Evolutionary conservation across 2,113 vertebrate species (phyloP), one percentile per base, ranked within the genome.

Genomic region (Miniopterus natalensis): DNA sequence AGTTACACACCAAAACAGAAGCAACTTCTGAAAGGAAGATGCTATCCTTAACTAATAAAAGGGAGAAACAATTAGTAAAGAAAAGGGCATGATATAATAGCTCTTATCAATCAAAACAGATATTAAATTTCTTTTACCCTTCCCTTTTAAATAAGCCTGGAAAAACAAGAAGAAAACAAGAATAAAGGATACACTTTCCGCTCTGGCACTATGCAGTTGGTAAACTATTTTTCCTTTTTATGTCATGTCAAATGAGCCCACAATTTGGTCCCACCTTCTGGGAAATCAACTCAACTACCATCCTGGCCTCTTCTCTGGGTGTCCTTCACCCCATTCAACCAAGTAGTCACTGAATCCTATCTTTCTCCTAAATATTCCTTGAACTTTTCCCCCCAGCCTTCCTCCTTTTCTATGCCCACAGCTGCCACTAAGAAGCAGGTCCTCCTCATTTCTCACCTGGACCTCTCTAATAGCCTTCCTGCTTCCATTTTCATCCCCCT

Each of bases 1-100:
- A 78, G 42, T 70, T 92, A 92, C 5, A 92, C 15, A 78, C 36
- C 27, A 84, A 95, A 90, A 78, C 47, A 86, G 66, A 85, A 90
- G 47, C 23, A 86, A 51, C 18, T 74, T 75, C 80, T 65, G 36
- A 93, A 95, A 86, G 78, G 53, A 70, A 61, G 8, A 9, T 81
- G 49, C 49, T 79, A 79, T 73, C 75, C 53, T 87, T 85, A 95
- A 75, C 42, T 55, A 75, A 74, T 53, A 87, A 27, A 88, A 84
- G 49, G n/a, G n/a, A 47, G 27, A 92, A 94, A 94, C 51, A 83
- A 88, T 77, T 84, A 77, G 18, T 42, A 74, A 92, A 40, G 27
- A 70, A 86, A 75, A 84, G 63, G 18, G 11, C 18, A 78, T 40
- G 20, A 66, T 57, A 88, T 15, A 83, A 77, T 20, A 93, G 36